These are phyloP conservation scores for Caenorhabditis virilis DNA, from an alignment of 2,888 invertebrate species.

Conservation along the genomic window DNA sequence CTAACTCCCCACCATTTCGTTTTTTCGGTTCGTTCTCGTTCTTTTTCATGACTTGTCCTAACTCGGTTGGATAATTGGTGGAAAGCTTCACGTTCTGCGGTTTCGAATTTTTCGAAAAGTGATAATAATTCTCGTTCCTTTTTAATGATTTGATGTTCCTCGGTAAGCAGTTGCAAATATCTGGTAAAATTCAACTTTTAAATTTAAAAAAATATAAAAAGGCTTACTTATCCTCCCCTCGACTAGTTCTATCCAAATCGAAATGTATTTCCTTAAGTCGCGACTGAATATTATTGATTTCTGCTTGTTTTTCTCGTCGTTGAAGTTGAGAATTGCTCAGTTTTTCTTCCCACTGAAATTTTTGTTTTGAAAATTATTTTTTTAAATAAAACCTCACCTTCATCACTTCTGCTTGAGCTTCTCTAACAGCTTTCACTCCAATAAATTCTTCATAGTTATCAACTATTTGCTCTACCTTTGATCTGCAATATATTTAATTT, in stretches of 20 bases:
- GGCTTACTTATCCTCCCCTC: slow-evolving; percentile 77
- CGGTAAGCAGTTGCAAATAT: slow-evolving; percentile 79
- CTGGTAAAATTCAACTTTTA: slow-evolving; percentile 20
- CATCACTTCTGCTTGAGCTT: slow-evolving; percentile 79
- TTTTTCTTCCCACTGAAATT: slow-evolving; percentile 73
- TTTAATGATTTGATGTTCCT: slow-evolving; percentile 75
- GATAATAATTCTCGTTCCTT: slow-evolving; percentile 72
- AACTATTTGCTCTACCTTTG: slow-evolving; percentile 30
- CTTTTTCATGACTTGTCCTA: slow-evolving; percentile 82
- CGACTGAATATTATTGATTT: slow-evolving; percentile 75
- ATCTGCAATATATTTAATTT: slow-evolving; percentile 10
- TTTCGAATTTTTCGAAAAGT: slow-evolving; percentile 77
- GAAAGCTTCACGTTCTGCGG: slow-evolving; percentile 77
- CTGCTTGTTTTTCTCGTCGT: slow-evolving; percentile 75
- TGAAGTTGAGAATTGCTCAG: slow-evolving; percentile 77
- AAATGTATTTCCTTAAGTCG: slow-evolving; percentile 78
- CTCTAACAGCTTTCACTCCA: slow-evolving; percentile 80
- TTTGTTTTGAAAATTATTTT: neutral
- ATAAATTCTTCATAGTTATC: slow-evolving; percentile 71
- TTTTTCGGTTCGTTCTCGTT: slow-evolving; percentile 80
- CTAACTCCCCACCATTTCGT: slow-evolving; percentile 85
- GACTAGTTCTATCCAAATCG: slow-evolving; percentile 79
- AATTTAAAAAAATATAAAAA: neutral
- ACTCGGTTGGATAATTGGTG: slow-evolving; percentile 71
- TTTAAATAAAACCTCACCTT: slow-evolving; percentile 37